These are phyloP conservation scores for Drosophila watanabei DNA, from an alignment of 1,140 invertebrate genomes.

Conservation along the genomic window DNA sequence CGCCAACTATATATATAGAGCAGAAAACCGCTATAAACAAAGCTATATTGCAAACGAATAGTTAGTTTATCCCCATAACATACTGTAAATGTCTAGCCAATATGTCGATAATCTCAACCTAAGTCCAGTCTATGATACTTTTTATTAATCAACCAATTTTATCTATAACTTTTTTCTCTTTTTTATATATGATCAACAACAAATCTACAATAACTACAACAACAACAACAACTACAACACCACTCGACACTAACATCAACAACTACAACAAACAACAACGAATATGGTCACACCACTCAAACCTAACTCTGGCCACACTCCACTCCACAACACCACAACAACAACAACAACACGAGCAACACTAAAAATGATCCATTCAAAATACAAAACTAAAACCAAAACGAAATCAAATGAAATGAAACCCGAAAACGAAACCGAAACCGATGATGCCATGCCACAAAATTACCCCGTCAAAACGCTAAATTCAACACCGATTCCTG, in stretches of 20 bases:
- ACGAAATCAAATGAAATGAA: conserved; percentile 46
- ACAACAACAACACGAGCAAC: conserved; percentile 68
- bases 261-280: conserved; percentile 57
- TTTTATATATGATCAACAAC: conserved; percentile 74
- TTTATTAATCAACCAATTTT: conserved; percentile 74
- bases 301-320: conserved; percentile 41
- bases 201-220: conserved; percentile 51
- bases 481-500: conserved; percentile 46
- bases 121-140: conserved; percentile 58
- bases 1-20: conserved; percentile 36
- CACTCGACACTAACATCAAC: conserved; percentile 52
- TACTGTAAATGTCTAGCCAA: conserved; percentile 41
- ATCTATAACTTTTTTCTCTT: conserved; percentile 79
- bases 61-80: conserved; percentile 30
- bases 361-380: conserved; percentile 83
- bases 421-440: conserved; percentile 34
- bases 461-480: conserved; percentile 37
- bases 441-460: conserved; percentile 57
- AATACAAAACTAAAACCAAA: conserved; percentile 32
- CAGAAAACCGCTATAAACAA: conserved; percentile 43
- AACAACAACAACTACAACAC: conserved; percentile 39
- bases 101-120: conserved; percentile 32
- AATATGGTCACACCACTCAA: conserved; percentile 58
- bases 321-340: conserved; percentile 36
- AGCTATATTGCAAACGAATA: conserved; percentile 43